Evolutionary conservation across 2,888 invertebrate species (phyloP).

Genomic region (Sussaba pulchella): DNA sequence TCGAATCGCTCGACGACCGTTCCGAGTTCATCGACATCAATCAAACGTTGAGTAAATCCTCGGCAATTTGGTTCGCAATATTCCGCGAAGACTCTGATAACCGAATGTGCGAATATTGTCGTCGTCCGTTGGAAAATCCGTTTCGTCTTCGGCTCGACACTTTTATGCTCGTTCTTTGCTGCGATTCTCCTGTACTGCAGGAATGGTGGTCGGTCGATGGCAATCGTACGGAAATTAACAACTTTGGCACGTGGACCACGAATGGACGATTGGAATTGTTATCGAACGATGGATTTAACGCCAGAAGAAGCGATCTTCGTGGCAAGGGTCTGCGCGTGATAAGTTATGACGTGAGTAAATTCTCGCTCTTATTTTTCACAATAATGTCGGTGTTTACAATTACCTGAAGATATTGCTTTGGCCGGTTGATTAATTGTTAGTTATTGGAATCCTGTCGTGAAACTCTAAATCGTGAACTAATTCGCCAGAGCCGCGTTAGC

Average conservation of each 20-base stretch:
- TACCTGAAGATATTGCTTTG: no score
- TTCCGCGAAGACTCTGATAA: constrained; percentile 64
- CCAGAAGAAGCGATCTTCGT: constrained; percentile 68
- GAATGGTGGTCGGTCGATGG: constrained; percentile 75
- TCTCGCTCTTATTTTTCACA: background rate
- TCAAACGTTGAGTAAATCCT: constrained; percentile 60
- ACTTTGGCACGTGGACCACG: constrained; percentile 70
- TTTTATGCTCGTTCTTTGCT: constrained; percentile 74
- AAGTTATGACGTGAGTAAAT: constrained; percentile 67
- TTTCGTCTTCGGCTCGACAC: constrained; percentile 74
- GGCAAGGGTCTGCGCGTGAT: constrained; percentile 69
- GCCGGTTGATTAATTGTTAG: no score
- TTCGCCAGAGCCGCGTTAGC: no score
- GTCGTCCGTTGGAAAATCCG: constrained; percentile 55
- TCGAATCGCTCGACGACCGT: constrained; percentile 61
- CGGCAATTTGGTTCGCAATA: constrained; percentile 75
- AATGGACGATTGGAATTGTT: constrained; percentile 3
- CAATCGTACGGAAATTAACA: constrained; percentile 63
- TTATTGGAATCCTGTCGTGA: no score
- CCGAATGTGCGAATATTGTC: constrained; percentile 62
- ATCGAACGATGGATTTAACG: constrained; percentile 64
- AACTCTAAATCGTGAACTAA: no score
- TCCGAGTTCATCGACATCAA: constrained; percentile 66
- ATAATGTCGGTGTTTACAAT: no score
- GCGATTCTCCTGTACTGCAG: constrained; percentile 60